These are phyloP conservation scores for Drosophila kikkawai DNA, from an alignment of 1,140 invertebrate genomes.

Conservation along the genomic window DNA sequence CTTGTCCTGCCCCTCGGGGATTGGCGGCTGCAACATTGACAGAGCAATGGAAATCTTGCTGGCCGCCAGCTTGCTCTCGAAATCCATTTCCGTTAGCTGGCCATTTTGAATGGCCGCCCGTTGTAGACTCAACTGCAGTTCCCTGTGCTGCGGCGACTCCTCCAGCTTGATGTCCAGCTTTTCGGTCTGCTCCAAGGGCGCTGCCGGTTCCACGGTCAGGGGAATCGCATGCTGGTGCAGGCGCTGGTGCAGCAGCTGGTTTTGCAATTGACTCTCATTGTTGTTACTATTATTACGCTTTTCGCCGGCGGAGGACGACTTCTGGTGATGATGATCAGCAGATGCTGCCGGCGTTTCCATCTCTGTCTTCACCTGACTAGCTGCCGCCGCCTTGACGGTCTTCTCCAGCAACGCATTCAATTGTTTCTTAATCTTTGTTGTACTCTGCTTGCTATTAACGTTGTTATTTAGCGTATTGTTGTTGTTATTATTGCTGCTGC, in stretches of 20 bases:
- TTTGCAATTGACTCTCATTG: slow-evolving; percentile 41
- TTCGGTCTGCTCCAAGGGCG: slow-evolving; percentile 80
- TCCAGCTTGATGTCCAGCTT: slow-evolving; percentile 80
- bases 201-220: slow-evolving; percentile 78
- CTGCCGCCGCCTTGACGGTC: slow-evolving; percentile 47
- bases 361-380: slow-evolving; percentile 6
- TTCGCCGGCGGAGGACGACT: slow-evolving; percentile 25
- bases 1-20: slow-evolving; percentile 10
- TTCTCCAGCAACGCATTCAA: slow-evolving; percentile 78
- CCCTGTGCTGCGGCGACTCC: slow-evolving; percentile 75
- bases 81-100: slow-evolving; percentile 70
- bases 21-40: slow-evolving; percentile 41
- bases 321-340: slow-evolving; percentile 1
- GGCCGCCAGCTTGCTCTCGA: slow-evolving; percentile 78
- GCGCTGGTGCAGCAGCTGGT: slow-evolving; percentile 56
- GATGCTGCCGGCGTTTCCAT: neutral
- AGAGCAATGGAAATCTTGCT: slow-evolving; percentile 80
- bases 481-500: slow-evolving; percentile 37
- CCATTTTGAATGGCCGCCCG: slow-evolving; percentile 43
- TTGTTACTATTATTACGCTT: slow-evolving; percentile 52
- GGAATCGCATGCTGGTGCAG: slow-evolving; percentile 80
- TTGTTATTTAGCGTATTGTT: slow-evolving; percentile 42
- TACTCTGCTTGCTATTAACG: slow-evolving; percentile 63
- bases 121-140: slow-evolving; percentile 68
- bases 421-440: slow-evolving; percentile 82